Evolutionary conservation across 2,888 invertebrate species (phyloP).

Genomic region (Anthrax anthrax): DNA sequence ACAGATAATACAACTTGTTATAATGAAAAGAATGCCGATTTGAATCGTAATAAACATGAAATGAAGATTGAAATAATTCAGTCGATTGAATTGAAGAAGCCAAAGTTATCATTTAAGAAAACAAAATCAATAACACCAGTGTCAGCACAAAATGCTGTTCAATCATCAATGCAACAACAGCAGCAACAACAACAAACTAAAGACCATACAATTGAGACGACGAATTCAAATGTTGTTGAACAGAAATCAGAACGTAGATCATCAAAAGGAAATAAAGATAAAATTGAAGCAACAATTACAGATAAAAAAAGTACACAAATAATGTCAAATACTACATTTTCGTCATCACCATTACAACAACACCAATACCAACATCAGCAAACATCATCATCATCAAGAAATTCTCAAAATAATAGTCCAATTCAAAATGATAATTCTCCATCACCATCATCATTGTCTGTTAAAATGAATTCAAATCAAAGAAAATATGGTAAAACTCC

Average conservation of each 20-base stretch:
- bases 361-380: no score
- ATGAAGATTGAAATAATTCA: slow-evolving; percentile 8
- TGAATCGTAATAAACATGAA: slow-evolving; percentile 2
- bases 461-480: slow-evolving; percentile 11
- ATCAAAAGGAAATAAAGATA: slow-evolving; percentile 2
- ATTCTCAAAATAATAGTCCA: not conserved
- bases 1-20: no score
- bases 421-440: slow-evolving; percentile 1
- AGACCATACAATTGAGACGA: no score
- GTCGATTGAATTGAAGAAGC: slow-evolving; percentile 6
- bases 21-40: not conserved
- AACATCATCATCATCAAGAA: not conserved
- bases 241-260: not conserved
- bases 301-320: slow-evolving; percentile 4
- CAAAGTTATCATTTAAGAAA: slow-evolving; percentile 3
- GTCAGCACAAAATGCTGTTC: not conserved
- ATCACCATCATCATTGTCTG: not conserved
- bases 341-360: not conserved
- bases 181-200: not conserved
- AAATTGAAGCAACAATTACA: slow-evolving; percentile 10
- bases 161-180: slow-evolving; percentile 3
- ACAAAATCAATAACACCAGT: not conserved
- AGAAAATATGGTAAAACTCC: slow-evolving; percentile 33
- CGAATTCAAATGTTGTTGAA: not conserved
- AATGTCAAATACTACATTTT: not conserved